Percentiles rank a stretch among this genome's conserved stretches.
These are phyloP conservation scores for Neuroscelio doddi DNA, from an alignment of 2,888 invertebrate genomes.

Conservation along the genomic window DNA sequence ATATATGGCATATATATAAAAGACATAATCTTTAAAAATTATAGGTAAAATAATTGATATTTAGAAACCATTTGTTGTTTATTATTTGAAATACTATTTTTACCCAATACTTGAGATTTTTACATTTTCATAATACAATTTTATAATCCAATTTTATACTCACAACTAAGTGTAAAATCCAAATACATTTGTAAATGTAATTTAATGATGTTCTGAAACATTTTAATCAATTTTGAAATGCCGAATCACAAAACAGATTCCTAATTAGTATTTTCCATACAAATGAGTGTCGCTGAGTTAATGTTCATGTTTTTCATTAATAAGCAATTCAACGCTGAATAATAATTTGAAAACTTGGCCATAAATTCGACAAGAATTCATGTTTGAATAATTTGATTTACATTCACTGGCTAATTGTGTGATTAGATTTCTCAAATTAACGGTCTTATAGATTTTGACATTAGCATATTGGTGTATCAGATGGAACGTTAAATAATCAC, in stretches of 20 bases:
- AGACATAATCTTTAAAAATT: too few species aligned
- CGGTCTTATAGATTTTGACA: conserved; percentile 13
- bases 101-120: too few species aligned
- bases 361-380: conserved; percentile 3
- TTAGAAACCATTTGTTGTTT: too few species aligned
- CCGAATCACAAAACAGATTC: conserved; percentile 2
- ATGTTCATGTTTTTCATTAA: conserved; percentile 7
- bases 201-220: too few species aligned
- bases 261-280: conserved; percentile 6
- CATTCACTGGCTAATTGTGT: conserved; percentile 10
- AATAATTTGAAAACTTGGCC: conserved; percentile 1
- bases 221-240: conserved; percentile 2
- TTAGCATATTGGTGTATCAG: conserved; percentile 31
- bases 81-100: too few species aligned
- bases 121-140: too few species aligned
- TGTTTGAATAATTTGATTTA: conserved; percentile 16
- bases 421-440: conserved; percentile 21
- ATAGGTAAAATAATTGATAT: too few species aligned
- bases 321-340: conserved; percentile 2
- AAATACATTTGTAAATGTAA: too few species aligned
- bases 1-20: too few species aligned
- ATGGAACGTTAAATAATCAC: conserved; percentile 24
- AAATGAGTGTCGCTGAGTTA: background rate
- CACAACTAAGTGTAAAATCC: too few species aligned
- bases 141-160: too few species aligned